Evolutionary conservation across 2,113 vertebrate species (phyloP).

Genomic region (Sterrhoptilus dennistouni): DNA sequence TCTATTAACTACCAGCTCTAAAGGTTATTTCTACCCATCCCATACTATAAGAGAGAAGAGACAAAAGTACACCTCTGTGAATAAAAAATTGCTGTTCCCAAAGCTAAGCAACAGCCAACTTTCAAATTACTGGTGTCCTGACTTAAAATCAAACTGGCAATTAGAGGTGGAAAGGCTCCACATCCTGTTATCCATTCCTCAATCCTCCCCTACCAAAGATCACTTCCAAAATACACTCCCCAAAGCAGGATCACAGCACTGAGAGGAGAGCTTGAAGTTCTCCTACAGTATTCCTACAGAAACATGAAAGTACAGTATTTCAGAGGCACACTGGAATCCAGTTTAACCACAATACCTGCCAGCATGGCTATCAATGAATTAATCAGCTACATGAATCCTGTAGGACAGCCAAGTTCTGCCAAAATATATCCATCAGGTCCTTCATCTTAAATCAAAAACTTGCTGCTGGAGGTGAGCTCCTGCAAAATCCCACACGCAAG

Average conservation of each 20-base stretch:
- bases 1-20: background rate
- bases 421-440: background rate
- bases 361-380: background rate
- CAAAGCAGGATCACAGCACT: background rate
- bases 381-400: background rate
- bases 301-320: background rate
- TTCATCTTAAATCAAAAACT: background rate
- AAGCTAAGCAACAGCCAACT: background rate
- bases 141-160: background rate
- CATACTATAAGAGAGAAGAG: background rate
- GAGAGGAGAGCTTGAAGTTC: background rate
- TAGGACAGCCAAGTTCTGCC: background rate
- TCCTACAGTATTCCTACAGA: background rate
- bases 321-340: background rate
- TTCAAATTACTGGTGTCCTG: background rate
- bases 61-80: background rate
- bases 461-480: background rate
- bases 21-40: background rate
- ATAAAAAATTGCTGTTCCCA: background rate
- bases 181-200: background rate
- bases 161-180: background rate
- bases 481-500: background rate
- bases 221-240: background rate
- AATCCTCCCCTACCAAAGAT: background rate
- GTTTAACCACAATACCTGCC: slow-evolving; percentile 5